Percentiles rank a stretch among this genome's conserved stretches.
phyloP scores from a whole-genome alignment of 1,140 invertebrate species.

The Euura lappo region DNA sequence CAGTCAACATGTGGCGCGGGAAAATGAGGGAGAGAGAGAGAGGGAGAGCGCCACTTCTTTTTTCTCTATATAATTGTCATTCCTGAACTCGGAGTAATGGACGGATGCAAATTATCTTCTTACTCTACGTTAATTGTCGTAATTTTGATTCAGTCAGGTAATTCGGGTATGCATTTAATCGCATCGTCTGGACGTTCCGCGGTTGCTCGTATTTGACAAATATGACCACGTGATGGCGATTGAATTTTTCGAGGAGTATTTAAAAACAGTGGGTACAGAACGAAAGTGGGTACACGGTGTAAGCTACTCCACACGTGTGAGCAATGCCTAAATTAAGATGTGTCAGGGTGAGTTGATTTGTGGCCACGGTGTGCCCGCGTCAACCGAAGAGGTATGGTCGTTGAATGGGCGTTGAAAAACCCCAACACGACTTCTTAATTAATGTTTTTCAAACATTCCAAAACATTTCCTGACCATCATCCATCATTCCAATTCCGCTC shows the following conservation, averaged over 20 bases:
- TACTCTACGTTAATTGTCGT: too few relatives aligned
- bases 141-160: too few relatives aligned
- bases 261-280: too few relatives aligned
- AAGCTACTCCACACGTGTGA: slow-evolving; percentile 4
- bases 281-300: too few relatives aligned
- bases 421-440: slow-evolving; percentile 43
- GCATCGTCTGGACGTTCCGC: background rate
- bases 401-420: slow-evolving; percentile 24
- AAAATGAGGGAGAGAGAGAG: too few relatives aligned
- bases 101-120: too few relatives aligned
- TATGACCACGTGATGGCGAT: background rate
- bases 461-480: slow-evolving; percentile 20
- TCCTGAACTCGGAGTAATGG: too few relatives aligned
- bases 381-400: background rate
- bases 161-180: slow-evolving; percentile 1
- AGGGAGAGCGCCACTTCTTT: too few relatives aligned
- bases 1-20: too few relatives aligned
- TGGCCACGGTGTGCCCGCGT: slow-evolving; percentile 15
- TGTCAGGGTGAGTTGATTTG: slow-evolving; percentile 48
- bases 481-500: slow-evolving; percentile 30
- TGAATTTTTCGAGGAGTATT: background rate
- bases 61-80: too few relatives aligned
- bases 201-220: background rate
- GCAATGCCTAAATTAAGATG: slow-evolving; percentile 48
- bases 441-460: slow-evolving; percentile 42